These are phyloP conservation scores for Ammodytes dubius DNA, from an alignment of 2,113 vertebrate species.

Conservation along the genomic window DNA sequence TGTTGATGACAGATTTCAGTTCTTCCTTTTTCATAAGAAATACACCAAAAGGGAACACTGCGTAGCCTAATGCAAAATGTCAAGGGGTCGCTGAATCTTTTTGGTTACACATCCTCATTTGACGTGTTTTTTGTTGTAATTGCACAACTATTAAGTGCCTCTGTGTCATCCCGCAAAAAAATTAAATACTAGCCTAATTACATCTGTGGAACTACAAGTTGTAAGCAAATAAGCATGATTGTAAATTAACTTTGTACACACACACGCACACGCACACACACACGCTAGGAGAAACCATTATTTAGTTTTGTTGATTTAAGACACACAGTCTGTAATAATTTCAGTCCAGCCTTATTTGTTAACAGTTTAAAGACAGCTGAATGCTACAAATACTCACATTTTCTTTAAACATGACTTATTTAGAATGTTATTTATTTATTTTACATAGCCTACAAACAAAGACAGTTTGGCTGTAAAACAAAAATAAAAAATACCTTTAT, in stretches of 20 bases:
- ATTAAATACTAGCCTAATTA: conserved; percentile 3
- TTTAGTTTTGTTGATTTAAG: background rate
- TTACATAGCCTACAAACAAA: background rate
- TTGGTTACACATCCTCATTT: background rate
- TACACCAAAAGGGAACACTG: background rate
- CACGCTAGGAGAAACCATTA: background rate
- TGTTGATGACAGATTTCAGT: background rate
- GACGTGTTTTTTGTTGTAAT: background rate
- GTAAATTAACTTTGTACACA: conserved; percentile 18
- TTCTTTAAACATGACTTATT: background rate
- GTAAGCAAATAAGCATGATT: background rate
- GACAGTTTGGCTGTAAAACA: background rate
- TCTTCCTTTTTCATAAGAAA: background rate
- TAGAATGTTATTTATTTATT: too few species aligned
- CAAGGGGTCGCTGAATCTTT: background rate
- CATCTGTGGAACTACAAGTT: background rate
- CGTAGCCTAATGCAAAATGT: background rate
- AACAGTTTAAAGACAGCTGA: background rate
- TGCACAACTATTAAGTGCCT: background rate
- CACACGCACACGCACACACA: conserved; percentile 20
- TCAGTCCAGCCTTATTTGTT: background rate
- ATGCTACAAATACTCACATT: background rate
- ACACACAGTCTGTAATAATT: background rate
- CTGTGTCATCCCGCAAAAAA: background rate
- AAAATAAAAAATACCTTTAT: too few species aligned